These are phyloP conservation scores for Phainopepla nitens DNA, from an alignment of 2,113 vertebrate species.

Conservation along the genomic window DNA sequence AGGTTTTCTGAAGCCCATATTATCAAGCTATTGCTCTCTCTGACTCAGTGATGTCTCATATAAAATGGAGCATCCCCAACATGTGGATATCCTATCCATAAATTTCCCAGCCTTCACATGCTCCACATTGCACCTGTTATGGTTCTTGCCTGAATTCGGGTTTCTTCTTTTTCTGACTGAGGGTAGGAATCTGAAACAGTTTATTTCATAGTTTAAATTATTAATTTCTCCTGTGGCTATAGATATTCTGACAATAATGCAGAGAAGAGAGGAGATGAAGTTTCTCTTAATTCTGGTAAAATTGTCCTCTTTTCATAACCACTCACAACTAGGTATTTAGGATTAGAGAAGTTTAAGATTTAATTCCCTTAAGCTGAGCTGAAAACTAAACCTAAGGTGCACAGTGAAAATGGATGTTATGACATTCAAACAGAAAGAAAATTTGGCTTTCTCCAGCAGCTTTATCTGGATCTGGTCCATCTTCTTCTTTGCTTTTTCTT, in stretches of 20 bases:
- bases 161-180: neutral
- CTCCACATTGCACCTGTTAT: neutral
- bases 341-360: neutral
- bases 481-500: neutral
- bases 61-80: neutral
- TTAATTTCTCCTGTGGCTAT: neutral
- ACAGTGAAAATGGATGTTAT: neutral
- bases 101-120: neutral
- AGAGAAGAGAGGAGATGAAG: neutral
- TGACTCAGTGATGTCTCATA: neutral
- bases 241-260: neutral
- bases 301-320: neutral
- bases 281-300: neutral
- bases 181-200: neutral
- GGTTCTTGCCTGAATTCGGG: neutral
- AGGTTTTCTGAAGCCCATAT: neutral
- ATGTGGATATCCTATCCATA: neutral
- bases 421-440: neutral
- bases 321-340: neutral
- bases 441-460: neutral
- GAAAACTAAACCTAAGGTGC: neutral
- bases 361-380: neutral
- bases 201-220: neutral
- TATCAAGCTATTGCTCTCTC: neutral
- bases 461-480: neutral